A percentile compares a stretch with the other conserved stretches of the same genome.
phyloP scores from a whole-genome alignment of 1,140 invertebrate genomes.

The Drosophila micromelanica region DNA sequence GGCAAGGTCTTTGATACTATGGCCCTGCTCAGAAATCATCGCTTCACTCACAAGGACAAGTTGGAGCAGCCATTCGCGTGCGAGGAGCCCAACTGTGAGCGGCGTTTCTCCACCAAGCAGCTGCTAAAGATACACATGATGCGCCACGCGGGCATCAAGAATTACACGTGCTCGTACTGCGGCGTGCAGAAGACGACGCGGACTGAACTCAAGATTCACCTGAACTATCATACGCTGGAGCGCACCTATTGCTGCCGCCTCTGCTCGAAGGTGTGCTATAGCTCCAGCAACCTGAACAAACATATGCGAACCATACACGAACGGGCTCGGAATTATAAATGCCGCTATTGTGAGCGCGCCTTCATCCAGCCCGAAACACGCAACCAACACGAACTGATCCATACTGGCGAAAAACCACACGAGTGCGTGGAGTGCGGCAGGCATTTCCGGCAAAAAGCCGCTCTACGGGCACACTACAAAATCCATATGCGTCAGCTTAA shows the following conservation, averaged over 20 bases:
- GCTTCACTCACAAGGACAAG: conserved; percentile 47
- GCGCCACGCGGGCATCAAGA: conserved; percentile 66
- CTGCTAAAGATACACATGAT: conserved; percentile 59
- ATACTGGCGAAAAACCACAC: conserved; percentile 84
- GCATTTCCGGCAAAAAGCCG: conserved; percentile 53
- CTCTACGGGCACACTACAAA: conserved; percentile 54
- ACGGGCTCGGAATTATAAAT: conserved; percentile 48
- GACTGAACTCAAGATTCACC: conserved; percentile 60
- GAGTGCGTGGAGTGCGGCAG: conserved; percentile 53
- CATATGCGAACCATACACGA: conserved; percentile 61
- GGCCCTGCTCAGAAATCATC: conserved; percentile 50
- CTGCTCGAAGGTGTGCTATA: conserved; percentile 56
- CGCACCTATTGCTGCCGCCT: conserved; percentile 54
- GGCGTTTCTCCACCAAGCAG: conserved; percentile 53
- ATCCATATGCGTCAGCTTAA: conserved; percentile 49
- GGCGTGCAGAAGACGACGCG: conserved; percentile 61
- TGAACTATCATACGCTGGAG: conserved; percentile 66
- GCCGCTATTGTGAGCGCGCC: conserved; percentile 51
- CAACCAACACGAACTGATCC: conserved; percentile 64
- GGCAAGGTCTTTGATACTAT: conserved; percentile 57
- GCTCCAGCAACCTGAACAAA: conserved; percentile 55
- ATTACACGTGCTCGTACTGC: conserved; percentile 59
- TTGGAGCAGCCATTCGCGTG: conserved; percentile 41
- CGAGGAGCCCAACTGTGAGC: conserved; percentile 31
- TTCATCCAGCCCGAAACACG: conserved; percentile 61